Evolutionary conservation across 2,888 invertebrate genomes (phyloP), one percentile per base, ranked within the genome.

Genomic region (Ischnus inquisitorius): DNA sequence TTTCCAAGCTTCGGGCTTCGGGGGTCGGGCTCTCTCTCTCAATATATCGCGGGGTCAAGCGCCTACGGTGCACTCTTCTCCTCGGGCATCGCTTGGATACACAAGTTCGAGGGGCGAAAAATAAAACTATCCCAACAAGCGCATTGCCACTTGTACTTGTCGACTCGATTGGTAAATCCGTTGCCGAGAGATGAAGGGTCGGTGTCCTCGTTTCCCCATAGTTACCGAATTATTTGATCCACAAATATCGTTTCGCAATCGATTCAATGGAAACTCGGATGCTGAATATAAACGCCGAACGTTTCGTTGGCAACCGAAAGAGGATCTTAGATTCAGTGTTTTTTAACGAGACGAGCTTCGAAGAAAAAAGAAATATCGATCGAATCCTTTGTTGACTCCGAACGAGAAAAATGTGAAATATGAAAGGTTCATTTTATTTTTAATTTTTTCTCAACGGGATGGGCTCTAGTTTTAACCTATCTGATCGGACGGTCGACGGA

Each of bases 221-320:
- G 54, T 67, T 65, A 76, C 51, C 76, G 57, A 72, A 72, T 72
- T 72, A 72, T 60, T 72, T 41, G 72, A 60, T 74, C 43, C 43
- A 62, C 72, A 62, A 74, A 74, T 46, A 74, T 62, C 60, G 34
- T 34, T 34, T 16, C 28, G 28, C 62, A 60, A n/a, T 62, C 62
- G 14, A 6, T 60, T 51, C n/a, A n/a, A 12, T 46, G 22, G 14
- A 25, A 28, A 25, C 6, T 5, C 6, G 28, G 6, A 5, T 22
- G 25, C 25, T 25, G 28, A 60, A 60, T 22, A 60, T 14, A 60
- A 60, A 4, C 10, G 25, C 25, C 25, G 28, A 14, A n/a, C n/a
- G 25, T 14, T 25, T 6, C 8, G 12, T 12, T n/a, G 60, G 5
- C 4, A 6, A 60, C 25, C 4, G 34, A 25, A 25, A 28, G n/a